Evolutionary conservation across 2,888 invertebrate genomes (phyloP).

Genomic region (Leptinotarsa peninsularis): DNA sequence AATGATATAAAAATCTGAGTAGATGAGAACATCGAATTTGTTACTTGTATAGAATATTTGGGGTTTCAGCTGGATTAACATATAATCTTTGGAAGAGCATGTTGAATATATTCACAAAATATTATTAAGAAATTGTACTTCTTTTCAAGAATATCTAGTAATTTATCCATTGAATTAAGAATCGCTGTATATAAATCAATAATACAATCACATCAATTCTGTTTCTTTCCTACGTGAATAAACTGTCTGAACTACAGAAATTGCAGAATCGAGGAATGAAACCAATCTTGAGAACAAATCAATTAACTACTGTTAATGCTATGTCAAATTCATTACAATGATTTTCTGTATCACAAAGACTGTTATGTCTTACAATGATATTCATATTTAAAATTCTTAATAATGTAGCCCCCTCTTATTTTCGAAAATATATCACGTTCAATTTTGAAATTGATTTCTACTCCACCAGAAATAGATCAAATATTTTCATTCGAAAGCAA

Average conservation of each 20-base stretch:
- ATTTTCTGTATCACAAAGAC: background rate
- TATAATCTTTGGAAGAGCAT: constrained; percentile 10
- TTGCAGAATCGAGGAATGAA: background rate
- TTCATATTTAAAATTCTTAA: no score
- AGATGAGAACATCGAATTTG: constrained; percentile 1
- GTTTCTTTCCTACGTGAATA: background rate
- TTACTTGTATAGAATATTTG: constrained; percentile 1
- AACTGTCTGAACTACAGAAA: background rate
- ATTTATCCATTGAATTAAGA: constrained; percentile 20
- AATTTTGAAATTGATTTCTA: no score
- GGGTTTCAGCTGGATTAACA: constrained; percentile 22
- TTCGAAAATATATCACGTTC: no score
- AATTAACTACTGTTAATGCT: background rate
- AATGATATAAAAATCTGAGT: background rate
- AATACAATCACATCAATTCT: constrained; percentile 7
- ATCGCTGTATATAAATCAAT: constrained; percentile 19
- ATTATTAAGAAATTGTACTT: constrained; percentile 23
- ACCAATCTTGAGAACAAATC: background rate
- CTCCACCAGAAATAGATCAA: no score
- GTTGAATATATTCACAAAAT: constrained; percentile 14
- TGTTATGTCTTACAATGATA: no score
- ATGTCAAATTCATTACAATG: background rate
- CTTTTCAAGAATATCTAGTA: constrained; percentile 22
- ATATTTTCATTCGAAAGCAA: no score
- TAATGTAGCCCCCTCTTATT: no score